A percentile compares a stretch with the other conserved stretches of the same genome.
phyloP scores from a whole-genome alignment of 2,797 vertebrate genomes.

The Hirundo rustica region DNA sequence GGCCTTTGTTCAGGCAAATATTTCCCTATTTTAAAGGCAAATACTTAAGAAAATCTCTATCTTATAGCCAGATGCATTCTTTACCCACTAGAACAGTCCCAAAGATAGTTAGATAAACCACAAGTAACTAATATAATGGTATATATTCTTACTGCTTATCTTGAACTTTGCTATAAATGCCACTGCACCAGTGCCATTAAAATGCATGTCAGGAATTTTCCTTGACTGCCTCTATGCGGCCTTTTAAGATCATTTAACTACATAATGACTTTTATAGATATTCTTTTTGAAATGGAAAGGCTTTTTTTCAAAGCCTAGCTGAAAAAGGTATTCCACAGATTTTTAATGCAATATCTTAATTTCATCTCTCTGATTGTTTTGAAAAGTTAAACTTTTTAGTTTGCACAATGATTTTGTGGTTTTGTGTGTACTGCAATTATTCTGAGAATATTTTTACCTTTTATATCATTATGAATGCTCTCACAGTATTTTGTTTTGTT shows the following conservation, averaged over 20 bases:
- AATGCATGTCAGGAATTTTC: slow-evolving; percentile 46
- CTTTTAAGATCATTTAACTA: slow-evolving; percentile 63
- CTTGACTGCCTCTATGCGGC: background rate
- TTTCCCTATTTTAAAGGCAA: slow-evolving; percentile 10
- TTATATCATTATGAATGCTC: background rate
- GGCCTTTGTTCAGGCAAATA: slow-evolving; percentile 32
- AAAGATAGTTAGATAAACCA: background rate
- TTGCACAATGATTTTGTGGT: background rate
- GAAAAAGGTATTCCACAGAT: slow-evolving; percentile 5
- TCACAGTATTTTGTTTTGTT: background rate
- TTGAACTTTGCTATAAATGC: slow-evolving; percentile 14
- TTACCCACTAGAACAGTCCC: background rate
- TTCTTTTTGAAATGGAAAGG: slow-evolving; percentile 49
- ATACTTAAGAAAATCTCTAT: background rate
- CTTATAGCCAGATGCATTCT: background rate
- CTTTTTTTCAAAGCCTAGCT: background rate
- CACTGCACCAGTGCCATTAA: slow-evolving; percentile 43
- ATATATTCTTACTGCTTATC: background rate
- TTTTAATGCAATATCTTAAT: slow-evolving; percentile 39
- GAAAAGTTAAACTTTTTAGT: background rate
- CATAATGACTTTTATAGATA: slow-evolving; percentile 61
- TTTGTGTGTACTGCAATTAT: background rate
- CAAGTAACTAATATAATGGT: background rate
- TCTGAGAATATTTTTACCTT: background rate
- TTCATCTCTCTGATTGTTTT: background rate